phyloP scores from a whole-genome alignment of 2,797 vertebrate species.

The Pseudochaenichthys georgianus region DNA sequence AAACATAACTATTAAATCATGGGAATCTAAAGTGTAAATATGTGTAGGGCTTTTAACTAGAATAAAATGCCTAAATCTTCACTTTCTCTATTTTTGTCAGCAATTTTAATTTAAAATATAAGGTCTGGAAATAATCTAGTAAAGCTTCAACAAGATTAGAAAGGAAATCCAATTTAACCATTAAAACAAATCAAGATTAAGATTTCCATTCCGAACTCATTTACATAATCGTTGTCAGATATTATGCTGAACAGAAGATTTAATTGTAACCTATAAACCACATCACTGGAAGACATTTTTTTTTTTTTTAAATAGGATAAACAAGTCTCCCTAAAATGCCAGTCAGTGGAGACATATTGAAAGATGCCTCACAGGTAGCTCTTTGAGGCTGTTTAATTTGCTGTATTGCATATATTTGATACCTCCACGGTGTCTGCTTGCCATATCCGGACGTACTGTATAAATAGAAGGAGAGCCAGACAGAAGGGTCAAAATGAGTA shows the following conservation, averaged over 20 bases:
- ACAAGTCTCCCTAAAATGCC: conserved; percentile 62
- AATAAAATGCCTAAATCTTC: conserved; percentile 29
- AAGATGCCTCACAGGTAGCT: conserved; percentile 79
- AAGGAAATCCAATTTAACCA: conserved; percentile 70
- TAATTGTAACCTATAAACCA: conserved; percentile 35
- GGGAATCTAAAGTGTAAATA: not conserved
- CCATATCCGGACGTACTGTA: conserved; percentile 80
- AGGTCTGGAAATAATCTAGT: conserved; percentile 66
- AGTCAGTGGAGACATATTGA: conserved; percentile 64
- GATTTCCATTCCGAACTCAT: conserved; percentile 68
- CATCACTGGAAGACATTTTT: conserved; percentile 12
- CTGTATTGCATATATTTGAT: conserved; percentile 85
- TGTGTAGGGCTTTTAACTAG: conserved; percentile 27
- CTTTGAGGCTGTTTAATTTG: conserved; percentile 81
- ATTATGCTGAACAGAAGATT: conserved; percentile 46
- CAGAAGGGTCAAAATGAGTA: conserved; percentile 80
- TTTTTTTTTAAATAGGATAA: conserved; percentile 43
- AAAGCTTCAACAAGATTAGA: conserved; percentile 71
- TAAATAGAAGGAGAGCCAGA: conserved; percentile 84
- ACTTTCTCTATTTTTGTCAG: conserved; percentile 42
- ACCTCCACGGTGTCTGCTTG: conserved; percentile 83
- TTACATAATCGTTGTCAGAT: conserved; percentile 54
- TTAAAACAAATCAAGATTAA: conserved; percentile 74
- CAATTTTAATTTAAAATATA: conserved; percentile 64
- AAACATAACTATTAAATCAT: conserved; percentile 14